A percentile compares a stretch with the other conserved stretches of the same genome.
These are phyloP conservation scores for rat (Rattus norvegicus) DNA, from an alignment of 2,113 vertebrate species.

Conservation along the genomic window GRCr8 NC_086020.1:47273501-47274000, in stretches of 20 bases:
- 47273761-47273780: not conserved
- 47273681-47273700: not conserved
- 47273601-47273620: not conserved
- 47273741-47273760: not conserved
- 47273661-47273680: not conserved
- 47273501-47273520: not conserved
- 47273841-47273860: not conserved
- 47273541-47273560: not conserved
- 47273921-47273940: not conserved
- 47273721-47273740: not conserved
- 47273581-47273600: not conserved
- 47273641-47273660: not conserved
- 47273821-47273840: not conserved
- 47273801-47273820: not conserved
- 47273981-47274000: not conserved
- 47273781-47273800: not conserved
- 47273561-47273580: not conserved
- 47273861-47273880: not conserved
- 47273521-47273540: not conserved
- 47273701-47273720: not conserved
- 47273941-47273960: not conserved
- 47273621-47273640: not conserved
- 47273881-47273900: not conserved
- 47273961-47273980: not conserved
- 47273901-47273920: not conserved